Evolutionary conservation across 2,113 vertebrate genomes (phyloP).

Genomic region (Pantherophis guttatus): DNA sequence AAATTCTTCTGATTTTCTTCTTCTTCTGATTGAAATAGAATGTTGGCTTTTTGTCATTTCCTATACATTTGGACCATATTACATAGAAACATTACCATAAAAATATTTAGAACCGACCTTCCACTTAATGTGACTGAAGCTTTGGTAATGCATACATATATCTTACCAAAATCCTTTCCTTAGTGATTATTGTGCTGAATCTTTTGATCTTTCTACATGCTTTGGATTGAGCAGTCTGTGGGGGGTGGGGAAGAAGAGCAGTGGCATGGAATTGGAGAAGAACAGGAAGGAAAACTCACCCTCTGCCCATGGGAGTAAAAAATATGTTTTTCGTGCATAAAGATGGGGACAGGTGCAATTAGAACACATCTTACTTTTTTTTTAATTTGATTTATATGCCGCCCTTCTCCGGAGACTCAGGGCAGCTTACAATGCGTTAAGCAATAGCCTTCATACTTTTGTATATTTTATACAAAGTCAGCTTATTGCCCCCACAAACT

Average conservation of each 20-base stretch:
- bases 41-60: neutral
- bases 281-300: neutral
- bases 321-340: neutral
- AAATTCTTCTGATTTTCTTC: neutral
- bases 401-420: too few species aligned
- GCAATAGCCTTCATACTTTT: too few species aligned
- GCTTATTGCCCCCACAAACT: too few species aligned
- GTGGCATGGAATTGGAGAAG: neutral
- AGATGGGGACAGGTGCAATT: neutral
- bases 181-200: neutral
- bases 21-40: conserved; percentile 6
- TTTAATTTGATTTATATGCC: too few species aligned
- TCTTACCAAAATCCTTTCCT: neutral
- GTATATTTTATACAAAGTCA: too few species aligned
- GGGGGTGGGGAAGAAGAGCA: neutral
- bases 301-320: neutral
- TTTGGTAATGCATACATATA: neutral
- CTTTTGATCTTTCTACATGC: neutral
- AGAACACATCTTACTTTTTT: neutral
- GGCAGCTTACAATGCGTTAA: too few species aligned
- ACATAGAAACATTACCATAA: neutral
- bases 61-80: neutral
- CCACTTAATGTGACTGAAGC: neutral
- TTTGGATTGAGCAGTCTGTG: neutral
- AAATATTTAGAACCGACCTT: neutral